phyloP scores from a whole-genome alignment of 2,113 vertebrate species.

The Verasper variegatus region DNA sequence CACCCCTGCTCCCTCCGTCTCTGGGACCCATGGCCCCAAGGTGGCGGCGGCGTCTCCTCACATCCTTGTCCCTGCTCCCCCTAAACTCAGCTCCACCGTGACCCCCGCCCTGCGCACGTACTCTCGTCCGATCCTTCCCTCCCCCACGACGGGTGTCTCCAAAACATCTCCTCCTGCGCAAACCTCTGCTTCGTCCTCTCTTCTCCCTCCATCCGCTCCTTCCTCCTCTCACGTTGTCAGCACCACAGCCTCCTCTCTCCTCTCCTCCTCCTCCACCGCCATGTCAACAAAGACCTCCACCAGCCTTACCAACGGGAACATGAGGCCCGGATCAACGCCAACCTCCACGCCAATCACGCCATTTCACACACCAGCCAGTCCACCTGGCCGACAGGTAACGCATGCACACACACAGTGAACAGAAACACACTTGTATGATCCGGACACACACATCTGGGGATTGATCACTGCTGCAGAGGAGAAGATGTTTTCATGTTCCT shows the following conservation, averaged over 20 bases:
- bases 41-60: slow-evolving; percentile 45
- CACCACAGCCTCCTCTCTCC: slow-evolving; percentile 4
- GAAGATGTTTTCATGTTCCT: too few relatives aligned
- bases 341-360: slow-evolving; percentile 78
- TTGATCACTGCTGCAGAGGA: too few relatives aligned
- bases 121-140: slow-evolving; percentile 69
- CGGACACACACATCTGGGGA: not conserved
- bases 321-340: slow-evolving; percentile 44
- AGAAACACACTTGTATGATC: too few relatives aligned
- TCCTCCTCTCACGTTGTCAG: slow-evolving; percentile 11
- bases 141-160: slow-evolving; percentile 5
- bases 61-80: slow-evolving; percentile 59
- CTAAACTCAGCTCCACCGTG: slow-evolving; percentile 64
- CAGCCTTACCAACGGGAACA: slow-evolving; percentile 77
- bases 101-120: slow-evolving; percentile 64
- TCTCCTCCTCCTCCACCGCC: slow-evolving; percentile 31
- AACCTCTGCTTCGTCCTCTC: not conserved
- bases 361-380: slow-evolving; percentile 83
- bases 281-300: slow-evolving; percentile 61
- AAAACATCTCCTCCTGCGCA: slow-evolving; percentile 38
- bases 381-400: slow-evolving; percentile 80
- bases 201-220: not conserved
- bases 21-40: slow-evolving; percentile 38
- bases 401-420: not conserved
- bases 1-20: slow-evolving; percentile 69